Conservation (phyloP, 2,888 invertebrate genomes). For the Rhingia rostrata region DNA sequence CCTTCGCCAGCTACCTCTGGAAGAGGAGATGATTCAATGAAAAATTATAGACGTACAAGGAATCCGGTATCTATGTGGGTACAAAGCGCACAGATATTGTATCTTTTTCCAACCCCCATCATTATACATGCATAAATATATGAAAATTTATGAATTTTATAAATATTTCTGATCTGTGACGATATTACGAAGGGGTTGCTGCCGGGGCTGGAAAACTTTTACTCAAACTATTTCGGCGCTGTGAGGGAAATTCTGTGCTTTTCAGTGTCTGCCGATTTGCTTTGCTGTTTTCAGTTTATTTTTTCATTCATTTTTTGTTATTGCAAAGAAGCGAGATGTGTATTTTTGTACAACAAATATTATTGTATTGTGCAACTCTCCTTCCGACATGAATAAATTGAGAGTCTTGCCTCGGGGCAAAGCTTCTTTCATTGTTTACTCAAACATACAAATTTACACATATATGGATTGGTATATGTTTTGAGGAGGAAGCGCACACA, state of each 20-base stretch:
- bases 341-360: conserved; percentile 70
- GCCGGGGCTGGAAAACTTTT: conserved; percentile 55
- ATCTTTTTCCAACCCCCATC: conserved; percentile 26
- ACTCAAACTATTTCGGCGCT: conserved; percentile 63
- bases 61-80: conserved; percentile 15
- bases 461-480: conserved; percentile 18
- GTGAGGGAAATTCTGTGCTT: conserved; percentile 42
- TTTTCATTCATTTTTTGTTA: conserved; percentile 20
- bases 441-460: conserved; percentile 37
- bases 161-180: conserved; percentile 72
- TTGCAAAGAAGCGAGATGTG: conserved; percentile 35
- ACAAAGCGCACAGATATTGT: conserved; percentile 8
- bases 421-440: conserved; percentile 73
- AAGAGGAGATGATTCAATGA: conserved; percentile 63
- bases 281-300: conserved; percentile 12
- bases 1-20: conserved; percentile 24
- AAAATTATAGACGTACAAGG: conserved; percentile 46
- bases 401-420: conserved; percentile 65
- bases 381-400: conserved; percentile 71
- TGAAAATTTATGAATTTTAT: conserved; percentile 72
- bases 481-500: conserved; percentile 34
- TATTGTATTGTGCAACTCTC: conserved; percentile 70
- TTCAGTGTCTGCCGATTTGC: conserved; percentile 18
- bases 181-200: conserved; percentile 44
- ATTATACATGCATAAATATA: conserved; percentile 47